phyloP scores from a whole-genome alignment of 2,797 vertebrate species.

The Morelia viridis region DNA sequence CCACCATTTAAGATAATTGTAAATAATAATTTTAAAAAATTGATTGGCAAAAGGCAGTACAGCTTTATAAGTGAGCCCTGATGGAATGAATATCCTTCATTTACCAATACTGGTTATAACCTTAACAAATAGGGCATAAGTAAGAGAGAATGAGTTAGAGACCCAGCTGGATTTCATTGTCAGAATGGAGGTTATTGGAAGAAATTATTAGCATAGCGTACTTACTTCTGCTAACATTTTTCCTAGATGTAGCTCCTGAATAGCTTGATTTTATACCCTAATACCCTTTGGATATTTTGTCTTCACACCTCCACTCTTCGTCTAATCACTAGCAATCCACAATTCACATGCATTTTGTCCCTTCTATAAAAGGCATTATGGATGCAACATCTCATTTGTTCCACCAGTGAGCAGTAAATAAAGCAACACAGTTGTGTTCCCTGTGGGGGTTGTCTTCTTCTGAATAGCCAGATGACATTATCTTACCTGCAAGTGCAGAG shows the following conservation, averaged over 20 bases:
- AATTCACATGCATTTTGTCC: not conserved
- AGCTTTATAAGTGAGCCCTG: not conserved
- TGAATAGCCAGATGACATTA: not conserved
- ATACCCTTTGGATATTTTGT: not conserved
- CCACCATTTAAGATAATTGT: not conserved
- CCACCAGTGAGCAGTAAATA: not conserved
- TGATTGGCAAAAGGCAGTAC: not conserved
- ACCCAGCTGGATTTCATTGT: not conserved
- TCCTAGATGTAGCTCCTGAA: not conserved
- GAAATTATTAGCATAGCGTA: not conserved
- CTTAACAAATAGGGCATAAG: not conserved
- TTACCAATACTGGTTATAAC: not conserved
- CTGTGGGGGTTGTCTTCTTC: not conserved
- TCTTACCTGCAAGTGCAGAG: not conserved
- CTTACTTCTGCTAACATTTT: not conserved
- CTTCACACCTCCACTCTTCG: not conserved
- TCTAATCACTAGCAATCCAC: conserved; percentile 6
- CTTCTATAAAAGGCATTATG: not conserved
- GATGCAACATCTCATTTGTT: conserved; percentile 5
- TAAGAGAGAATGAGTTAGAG: not conserved
- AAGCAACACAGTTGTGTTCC: not conserved
- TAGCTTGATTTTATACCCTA: not conserved
- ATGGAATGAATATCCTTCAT: not conserved
- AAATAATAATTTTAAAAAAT: not conserved
- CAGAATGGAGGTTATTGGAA: not conserved